A percentile compares a stretch with the other conserved stretches of the same genome.
These are phyloP conservation scores for Drosophila santomea DNA, from an alignment of 1,140 invertebrate species.

Conservation along the genomic window DNA sequence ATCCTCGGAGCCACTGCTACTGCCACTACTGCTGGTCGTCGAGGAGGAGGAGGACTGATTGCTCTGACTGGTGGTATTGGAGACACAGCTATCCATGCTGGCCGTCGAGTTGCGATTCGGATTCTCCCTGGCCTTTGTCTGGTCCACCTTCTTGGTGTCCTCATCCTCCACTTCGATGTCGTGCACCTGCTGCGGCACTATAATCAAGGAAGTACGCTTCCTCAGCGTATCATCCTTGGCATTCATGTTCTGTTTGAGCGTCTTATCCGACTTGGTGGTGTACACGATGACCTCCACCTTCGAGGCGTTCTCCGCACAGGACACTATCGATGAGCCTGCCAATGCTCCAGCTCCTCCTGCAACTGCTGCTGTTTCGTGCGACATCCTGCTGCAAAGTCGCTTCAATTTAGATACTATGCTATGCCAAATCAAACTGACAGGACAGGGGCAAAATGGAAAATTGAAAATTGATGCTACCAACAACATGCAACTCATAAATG, in stretches of 20 bases:
- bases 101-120: slow-evolving; percentile 75
- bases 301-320: slow-evolving; percentile 49
- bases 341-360: background rate
- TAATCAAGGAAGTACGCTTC: slow-evolving; percentile 83
- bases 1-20: slow-evolving; percentile 63
- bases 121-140: slow-evolving; percentile 6
- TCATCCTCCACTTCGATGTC: slow-evolving; percentile 1
- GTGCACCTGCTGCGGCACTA: slow-evolving; percentile 77
- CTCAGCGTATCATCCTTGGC: slow-evolving; percentile 82
- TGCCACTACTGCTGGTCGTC: slow-evolving; percentile 10
- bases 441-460: slow-evolving; percentile 31
- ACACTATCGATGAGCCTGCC: slow-evolving; percentile 1
- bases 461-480: slow-evolving; percentile 72
- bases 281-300: slow-evolving; percentile 82
- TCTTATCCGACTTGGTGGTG: slow-evolving; percentile 81
- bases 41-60: slow-evolving; percentile 45
- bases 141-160: slow-evolving; percentile 16
- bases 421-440: background rate
- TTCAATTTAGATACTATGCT: slow-evolving; percentile 12
- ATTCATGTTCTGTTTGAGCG: slow-evolving; percentile 83
- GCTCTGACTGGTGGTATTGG: slow-evolving; percentile 62
- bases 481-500: slow-evolving; percentile 25
- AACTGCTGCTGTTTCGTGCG: slow-evolving; percentile 48
- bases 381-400: slow-evolving; percentile 62
- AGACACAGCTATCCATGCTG: slow-evolving; percentile 81